Base-by-base conservation (phyloP, 1,140 invertebrate genomes). In the Dufourea novaeangliae region DNA sequence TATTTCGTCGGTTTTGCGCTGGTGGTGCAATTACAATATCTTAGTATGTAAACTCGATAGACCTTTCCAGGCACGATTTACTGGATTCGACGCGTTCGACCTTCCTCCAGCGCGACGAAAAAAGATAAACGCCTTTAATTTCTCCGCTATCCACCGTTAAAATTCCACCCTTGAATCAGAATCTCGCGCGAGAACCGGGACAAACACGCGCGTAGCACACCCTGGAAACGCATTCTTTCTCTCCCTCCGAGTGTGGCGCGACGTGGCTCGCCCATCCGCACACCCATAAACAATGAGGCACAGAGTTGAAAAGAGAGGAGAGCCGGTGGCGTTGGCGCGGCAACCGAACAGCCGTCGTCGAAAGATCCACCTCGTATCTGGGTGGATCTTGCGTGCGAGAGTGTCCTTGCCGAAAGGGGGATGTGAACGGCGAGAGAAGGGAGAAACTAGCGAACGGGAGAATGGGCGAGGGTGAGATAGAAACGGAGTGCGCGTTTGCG, bases 331-430 rank as follows among this genome's bases (percentile, higher is more conserved):
- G 64, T 44, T 59, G 54, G 50, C n/a, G 27, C 37, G 52, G 20
- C n/a, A 8, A 27, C 20, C 44, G 44, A 78, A 77, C 68, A 75
- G 66, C 79, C 77, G 68, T 76, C 79, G 80, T 61, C 63, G 84
- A 79, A n/a, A 37, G 80, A 57, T 61, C 52, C 70, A 62, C 78
- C 82, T 85, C 83, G 80, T 90, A 90, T 91, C 89, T 88, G 86
- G 80, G 75, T 79, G 86, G 85, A 91, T 91, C 87, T 91, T 90
- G 89, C 88, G 88, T 89, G 86, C 86, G 83, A 86, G 83, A 86
- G 79, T 78, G 80, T 88, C 78, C 84, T 84, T 56, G 63, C 73
- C 54, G 59, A 56, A 59, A n/a, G 59, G 37, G 70, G 64, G 59
- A n/a, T n/a, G n/a, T n/a, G n/a, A n/a, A n/a, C n/a, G n/a, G n/a